A percentile compares a stretch with the other conserved stretches of the same genome.
Conservation (phyloP, 2,113 vertebrate genomes). For the Ceyx cyanopectus region DNA sequence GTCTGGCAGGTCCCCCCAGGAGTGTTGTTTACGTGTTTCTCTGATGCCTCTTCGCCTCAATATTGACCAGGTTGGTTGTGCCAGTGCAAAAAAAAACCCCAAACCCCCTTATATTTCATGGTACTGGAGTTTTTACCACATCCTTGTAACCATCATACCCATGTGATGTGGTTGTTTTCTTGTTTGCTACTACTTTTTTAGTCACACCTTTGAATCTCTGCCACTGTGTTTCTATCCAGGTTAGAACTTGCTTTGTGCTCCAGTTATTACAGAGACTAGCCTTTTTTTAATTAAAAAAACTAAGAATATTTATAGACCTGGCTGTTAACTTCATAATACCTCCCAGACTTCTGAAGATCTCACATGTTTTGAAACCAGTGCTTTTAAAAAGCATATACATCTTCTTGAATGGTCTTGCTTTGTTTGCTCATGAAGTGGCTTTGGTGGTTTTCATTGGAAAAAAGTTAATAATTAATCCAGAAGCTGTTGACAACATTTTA, state of each 20-base stretch:
- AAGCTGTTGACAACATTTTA: not conserved
- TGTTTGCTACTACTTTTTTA: not conserved
- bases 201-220: not conserved
- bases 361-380: not conserved
- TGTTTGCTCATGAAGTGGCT: not conserved
- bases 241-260: not conserved
- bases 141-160: not conserved
- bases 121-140: not conserved
- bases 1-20: slow-evolving; percentile 90
- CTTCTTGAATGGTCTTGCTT: not conserved
- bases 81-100: not conserved
- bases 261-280: not conserved
- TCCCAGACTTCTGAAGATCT: not conserved
- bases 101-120: not conserved
- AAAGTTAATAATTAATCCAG: not conserved
- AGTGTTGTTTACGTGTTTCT: slow-evolving; percentile 93
- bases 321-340: not conserved
- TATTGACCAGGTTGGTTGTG: slow-evolving; percentile 90
- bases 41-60: slow-evolving; percentile 98
- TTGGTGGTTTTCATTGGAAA: not conserved
- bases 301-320: not conserved
- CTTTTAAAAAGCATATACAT: not conserved
- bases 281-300: not conserved
- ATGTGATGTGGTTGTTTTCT: not conserved
- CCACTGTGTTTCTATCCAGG: not conserved